A percentile compares a stretch with the other conserved stretches of the same genome.
These are phyloP conservation scores for Atractosteus spatula DNA, from an alignment of 2,113 vertebrate species.

Conservation along the genomic window DNA sequence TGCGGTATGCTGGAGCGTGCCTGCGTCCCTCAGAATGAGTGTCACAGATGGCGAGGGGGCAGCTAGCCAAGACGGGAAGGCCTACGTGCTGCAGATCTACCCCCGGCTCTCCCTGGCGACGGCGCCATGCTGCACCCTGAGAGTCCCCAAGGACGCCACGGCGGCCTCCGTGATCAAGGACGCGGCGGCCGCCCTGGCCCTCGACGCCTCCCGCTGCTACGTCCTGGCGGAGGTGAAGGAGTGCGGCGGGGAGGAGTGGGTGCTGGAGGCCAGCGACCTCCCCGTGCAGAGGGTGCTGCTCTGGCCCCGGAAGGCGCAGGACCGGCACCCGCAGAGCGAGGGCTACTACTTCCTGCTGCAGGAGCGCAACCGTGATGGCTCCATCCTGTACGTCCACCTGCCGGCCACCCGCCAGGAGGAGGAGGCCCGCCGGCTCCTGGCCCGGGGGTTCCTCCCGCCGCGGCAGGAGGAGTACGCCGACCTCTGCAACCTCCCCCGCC, in stretches of 20 bases:
- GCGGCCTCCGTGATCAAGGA: conserved; percentile 82
- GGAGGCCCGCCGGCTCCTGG: conserved; percentile 71
- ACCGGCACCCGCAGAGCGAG: conserved; percentile 76
- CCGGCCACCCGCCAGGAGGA: conserved; percentile 69
- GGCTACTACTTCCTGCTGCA: conserved; percentile 94
- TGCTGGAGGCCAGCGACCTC: conserved; percentile 84
- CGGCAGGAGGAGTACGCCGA: conserved; percentile 85
- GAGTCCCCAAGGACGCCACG: conserved; percentile 83
- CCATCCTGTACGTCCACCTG: conserved; percentile 64
- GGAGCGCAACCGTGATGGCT: conserved; percentile 82
- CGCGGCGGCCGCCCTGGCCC: conserved; percentile 63
- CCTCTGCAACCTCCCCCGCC: conserved; percentile 86
- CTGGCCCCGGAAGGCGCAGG: conserved; percentile 92
- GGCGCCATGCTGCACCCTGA: conserved; percentile 72
- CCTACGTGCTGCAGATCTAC: conserved; percentile 87
- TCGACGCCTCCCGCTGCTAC: conserved; percentile 77
- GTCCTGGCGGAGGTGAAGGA: conserved; percentile 95
- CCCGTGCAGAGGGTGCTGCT: conserved; percentile 89
- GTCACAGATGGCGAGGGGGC: conserved; percentile 77
- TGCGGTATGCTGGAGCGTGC: conserved; percentile 80
- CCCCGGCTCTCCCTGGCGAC: conserved; percentile 70
- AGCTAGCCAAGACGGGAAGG: conserved; percentile 67
- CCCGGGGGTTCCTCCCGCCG: conserved; percentile 87
- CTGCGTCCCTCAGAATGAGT: conserved; percentile 86
- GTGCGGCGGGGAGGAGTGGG: conserved; percentile 92